Evolutionary conservation across 92 coral and sea anemone species (phyloP), one percentile per base, ranked within the genome.

Genomic region (Siderastrea radians): DNA sequence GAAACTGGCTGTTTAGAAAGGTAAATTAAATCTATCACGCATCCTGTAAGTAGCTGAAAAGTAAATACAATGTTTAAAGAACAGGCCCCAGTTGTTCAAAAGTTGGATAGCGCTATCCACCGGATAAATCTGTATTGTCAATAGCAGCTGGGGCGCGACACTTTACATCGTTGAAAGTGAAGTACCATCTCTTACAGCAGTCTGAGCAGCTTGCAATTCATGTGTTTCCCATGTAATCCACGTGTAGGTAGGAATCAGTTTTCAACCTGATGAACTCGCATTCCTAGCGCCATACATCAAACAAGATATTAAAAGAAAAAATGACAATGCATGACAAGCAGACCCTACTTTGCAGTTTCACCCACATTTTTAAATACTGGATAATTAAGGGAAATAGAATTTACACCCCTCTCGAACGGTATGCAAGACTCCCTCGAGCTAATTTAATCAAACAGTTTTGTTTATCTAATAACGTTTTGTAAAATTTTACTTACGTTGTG

Each of bases 151-250:
- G 72, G 1, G 72, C 46, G 49, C 72, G 72, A 67, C 72, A 67
- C 72, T 67, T 49, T 19, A 44, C 72, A 49, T 67, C 72, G 49
- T 67, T 44, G 49, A 67, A 67, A 19, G 72, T 67, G 49, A 67
- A 67, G 72, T 67, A 67, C 72, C 72, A 67, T 12, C 72, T 67
- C 72, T 67, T 67, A 44, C 72, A 67, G 72, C 72, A 67, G 72
- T 3, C 15, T 43, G 72, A 3, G 47, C 72, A 67, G 13, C 48
- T 44, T 67, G 72, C 43, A 5, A 67, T 67, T 10, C 72, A 49
- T 4, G 72, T 67, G 49, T 67, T 67, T 43, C 72, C 72, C 72
- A 67, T 67, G 72, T 67, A 67, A 67, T 26, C 72, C 9, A 67
- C 72, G 2, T 49, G 72, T 1, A 67, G 72, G 13, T 67, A 67